These are phyloP conservation scores for Nasonovia ribisnigri DNA, from an alignment of 2,888 invertebrate genomes.

Conservation along the genomic window DNA sequence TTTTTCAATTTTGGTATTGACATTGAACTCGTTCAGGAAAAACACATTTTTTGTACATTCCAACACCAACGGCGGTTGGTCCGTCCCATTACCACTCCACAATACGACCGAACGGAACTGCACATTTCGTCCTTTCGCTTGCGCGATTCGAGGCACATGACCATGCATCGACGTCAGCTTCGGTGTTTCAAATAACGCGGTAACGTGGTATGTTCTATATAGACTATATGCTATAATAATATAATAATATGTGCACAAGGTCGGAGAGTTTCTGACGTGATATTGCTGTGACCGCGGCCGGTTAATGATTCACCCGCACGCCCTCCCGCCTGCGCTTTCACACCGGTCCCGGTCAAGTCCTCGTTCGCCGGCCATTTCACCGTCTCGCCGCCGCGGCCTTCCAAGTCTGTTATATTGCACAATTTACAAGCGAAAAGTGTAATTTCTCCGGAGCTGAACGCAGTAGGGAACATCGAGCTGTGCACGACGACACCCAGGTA, in stretches of 20 bases:
- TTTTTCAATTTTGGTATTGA: background rate
- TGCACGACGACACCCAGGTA: too few species aligned
- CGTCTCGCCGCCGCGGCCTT: background rate
- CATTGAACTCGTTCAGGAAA: background rate
- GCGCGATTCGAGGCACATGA: background rate
- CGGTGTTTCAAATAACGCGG: background rate
- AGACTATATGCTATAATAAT: background rate
- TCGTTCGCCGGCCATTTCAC: background rate
- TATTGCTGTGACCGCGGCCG: background rate
- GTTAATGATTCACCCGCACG: slow-evolving; percentile 19
- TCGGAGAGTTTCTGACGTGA: slow-evolving; percentile 20
- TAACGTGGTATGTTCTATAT: too few species aligned
- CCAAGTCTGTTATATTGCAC: background rate
- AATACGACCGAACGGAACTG: background rate
- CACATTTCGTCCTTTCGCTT: background rate
- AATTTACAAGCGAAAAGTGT: background rate
- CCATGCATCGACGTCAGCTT: background rate
- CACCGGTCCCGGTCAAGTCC: background rate
- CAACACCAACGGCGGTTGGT: too few species aligned
- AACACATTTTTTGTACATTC: background rate
- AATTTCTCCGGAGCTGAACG: background rate
- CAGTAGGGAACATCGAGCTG: background rate
- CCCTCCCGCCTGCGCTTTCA: slow-evolving; percentile 1
- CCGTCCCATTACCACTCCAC: background rate
- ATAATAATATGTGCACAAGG: slow-evolving; percentile 7